Percentiles rank a stretch among this genome's conserved stretches.
Conservation (phyloP, 2,113 vertebrate genomes). For the Microtus pennsylvanicus region DNA sequence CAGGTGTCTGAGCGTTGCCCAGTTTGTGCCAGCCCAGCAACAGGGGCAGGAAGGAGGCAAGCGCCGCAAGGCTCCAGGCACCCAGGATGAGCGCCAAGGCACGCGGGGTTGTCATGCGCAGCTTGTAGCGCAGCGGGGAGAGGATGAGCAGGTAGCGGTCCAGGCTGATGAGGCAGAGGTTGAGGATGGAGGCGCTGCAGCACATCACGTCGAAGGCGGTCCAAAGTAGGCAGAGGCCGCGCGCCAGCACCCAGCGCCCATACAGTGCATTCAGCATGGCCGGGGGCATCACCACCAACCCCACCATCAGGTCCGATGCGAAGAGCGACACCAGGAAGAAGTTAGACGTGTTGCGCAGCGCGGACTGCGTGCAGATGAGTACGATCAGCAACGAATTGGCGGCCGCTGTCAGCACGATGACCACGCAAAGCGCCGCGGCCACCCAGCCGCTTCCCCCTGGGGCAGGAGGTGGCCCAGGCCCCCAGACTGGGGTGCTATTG, state of each 20-base stretch:
- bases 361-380: conserved; percentile 94
- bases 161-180: conserved; percentile 97
- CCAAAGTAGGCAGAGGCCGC: conserved; percentile 94
- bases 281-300: conserved; percentile 97
- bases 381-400: conserved; percentile 94
- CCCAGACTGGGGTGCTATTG: conserved; percentile 74
- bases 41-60: conserved; percentile 97
- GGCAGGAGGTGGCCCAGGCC: neutral
- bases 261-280: conserved; percentile 97
- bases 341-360: conserved; percentile 97
- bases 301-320: conserved; percentile 98
- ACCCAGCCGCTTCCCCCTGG: conserved; percentile 89
- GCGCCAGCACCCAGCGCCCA: conserved; percentile 94
- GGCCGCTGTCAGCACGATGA: conserved; percentile 92
- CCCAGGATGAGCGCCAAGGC: conserved; percentile 93
- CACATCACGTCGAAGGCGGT: conserved; percentile 98
- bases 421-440: conserved; percentile 91
- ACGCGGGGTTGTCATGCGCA: conserved; percentile 93
- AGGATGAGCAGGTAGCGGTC: conserved; percentile 98
- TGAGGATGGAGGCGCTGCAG: conserved; percentile 98
- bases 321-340: conserved; percentile 98
- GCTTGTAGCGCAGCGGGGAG: conserved; percentile 96
- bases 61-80: conserved; percentile 93
- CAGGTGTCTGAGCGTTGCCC: conserved; percentile 79
- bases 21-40: conserved; percentile 96